Conservation (phyloP, 2,113 vertebrate genomes). For the Reinhardtius hippoglossoides region DNA sequence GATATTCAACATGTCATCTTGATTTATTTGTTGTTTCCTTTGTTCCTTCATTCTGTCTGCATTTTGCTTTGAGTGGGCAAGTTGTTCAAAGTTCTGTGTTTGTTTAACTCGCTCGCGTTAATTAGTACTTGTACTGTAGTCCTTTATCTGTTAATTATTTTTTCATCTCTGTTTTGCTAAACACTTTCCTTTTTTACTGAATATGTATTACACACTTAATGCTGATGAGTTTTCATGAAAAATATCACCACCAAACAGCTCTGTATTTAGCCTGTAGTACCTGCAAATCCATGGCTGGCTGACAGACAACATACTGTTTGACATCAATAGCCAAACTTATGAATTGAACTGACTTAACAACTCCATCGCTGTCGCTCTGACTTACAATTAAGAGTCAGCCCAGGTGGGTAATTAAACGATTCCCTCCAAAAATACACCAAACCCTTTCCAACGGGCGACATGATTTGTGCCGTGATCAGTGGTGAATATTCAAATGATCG, state of each 20-base stretch:
- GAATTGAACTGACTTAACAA: constrained; percentile 34
- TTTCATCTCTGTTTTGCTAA: constrained; percentile 1
- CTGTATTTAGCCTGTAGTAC: neutral
- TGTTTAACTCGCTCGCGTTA: neutral
- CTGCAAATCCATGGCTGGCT: constrained; percentile 4
- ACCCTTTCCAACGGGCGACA: neutral
- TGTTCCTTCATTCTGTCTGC: neutral
- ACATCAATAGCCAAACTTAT: constrained; percentile 24
- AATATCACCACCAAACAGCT: neutral
- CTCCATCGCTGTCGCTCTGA: constrained; percentile 12
- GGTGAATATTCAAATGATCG: constrained; percentile 60
- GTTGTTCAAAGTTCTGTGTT: neutral
- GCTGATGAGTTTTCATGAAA: constrained; percentile 8
- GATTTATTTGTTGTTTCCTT: constrained; percentile 4
- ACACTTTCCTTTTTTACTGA: neutral
- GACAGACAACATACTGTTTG: constrained; percentile 10
- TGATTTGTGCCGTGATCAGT: constrained; percentile 36
- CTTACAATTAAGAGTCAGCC: constrained; percentile 34
- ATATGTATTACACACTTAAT: neutral
- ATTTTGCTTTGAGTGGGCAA: neutral
- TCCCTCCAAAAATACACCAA: constrained; percentile 61
- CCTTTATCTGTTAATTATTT: constrained; percentile 1
- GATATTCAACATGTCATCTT: neutral
- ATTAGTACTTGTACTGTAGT: constrained; percentile 18
- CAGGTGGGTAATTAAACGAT: constrained; percentile 54